These are phyloP conservation scores for Anticlea derivata DNA, from an alignment of 2,888 invertebrate genomes.

Conservation along the genomic window DNA sequence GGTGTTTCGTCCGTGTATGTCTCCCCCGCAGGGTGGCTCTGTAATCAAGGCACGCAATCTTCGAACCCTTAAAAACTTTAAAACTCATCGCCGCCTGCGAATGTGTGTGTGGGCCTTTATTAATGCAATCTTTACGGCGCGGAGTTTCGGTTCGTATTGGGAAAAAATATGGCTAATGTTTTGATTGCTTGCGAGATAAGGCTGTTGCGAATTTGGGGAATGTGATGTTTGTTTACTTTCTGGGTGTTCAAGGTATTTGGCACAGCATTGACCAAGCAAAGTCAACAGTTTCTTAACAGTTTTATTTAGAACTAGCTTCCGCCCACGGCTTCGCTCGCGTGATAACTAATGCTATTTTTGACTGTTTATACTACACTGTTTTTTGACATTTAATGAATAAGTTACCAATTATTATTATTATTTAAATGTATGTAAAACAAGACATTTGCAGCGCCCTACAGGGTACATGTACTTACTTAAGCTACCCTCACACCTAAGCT, in stretches of 20 bases:
- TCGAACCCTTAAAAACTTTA: conserved; percentile 86
- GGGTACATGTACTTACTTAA: no score
- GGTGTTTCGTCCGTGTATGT: conserved; percentile 71
- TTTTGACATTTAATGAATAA: no score
- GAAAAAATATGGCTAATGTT: conserved; percentile 29
- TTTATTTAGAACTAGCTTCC: no score
- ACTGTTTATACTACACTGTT: no score
- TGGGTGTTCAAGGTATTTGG: background rate
- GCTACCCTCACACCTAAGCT: no score
- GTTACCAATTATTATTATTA: no score
- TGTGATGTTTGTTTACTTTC: conserved; percentile 9
- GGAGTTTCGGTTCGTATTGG: conserved; percentile 21
- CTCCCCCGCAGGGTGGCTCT: conserved; percentile 60
- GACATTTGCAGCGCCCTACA: no score
- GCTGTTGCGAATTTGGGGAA: conserved; percentile 19
- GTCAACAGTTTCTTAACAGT: no score
- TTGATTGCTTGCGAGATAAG: conserved; percentile 26
- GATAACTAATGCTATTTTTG: no score
- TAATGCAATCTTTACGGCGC: conserved; percentile 57
- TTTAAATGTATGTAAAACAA: no score
- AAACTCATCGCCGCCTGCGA: conserved; percentile 78
- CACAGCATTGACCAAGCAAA: no score
- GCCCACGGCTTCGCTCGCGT: no score
- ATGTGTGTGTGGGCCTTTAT: conserved; percentile 45
- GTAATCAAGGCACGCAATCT: conserved; percentile 87